These are phyloP conservation scores for Diadumene lineata DNA, from an alignment of 92 coral and sea anemone species.

Conservation along the genomic window DNA sequence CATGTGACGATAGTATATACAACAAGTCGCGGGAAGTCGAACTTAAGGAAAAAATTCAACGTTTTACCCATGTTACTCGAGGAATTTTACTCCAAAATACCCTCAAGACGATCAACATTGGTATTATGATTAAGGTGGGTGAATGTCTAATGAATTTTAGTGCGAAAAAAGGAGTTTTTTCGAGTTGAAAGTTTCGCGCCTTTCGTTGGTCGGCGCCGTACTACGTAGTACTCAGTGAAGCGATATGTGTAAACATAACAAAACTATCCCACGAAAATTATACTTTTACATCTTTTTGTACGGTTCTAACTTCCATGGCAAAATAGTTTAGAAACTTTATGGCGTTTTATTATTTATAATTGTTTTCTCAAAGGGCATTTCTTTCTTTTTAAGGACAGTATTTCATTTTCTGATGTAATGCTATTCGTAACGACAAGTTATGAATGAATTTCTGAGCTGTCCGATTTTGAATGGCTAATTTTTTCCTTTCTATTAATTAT, in stretches of 20 bases:
- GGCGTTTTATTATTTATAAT: not conserved
- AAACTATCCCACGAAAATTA: slow-evolving; percentile 3
- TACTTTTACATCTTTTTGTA: slow-evolving; percentile 7
- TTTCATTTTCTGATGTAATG: not conserved
- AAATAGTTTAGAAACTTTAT: not conserved
- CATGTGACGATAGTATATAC: slow-evolving; percentile 6
- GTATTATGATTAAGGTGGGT: slow-evolving; percentile 28
- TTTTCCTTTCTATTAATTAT: not conserved
- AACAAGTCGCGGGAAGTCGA: not conserved
- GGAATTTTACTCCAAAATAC: not conserved
- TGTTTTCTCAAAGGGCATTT: slow-evolving; percentile 3
- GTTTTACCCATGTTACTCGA: slow-evolving; percentile 8
- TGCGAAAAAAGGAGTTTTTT: slow-evolving; percentile 3
- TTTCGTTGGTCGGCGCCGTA: not conserved
- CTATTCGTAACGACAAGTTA: not conserved
- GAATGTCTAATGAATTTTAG: not conserved
- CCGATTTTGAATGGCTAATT: not conserved
- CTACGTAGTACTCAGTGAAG: slow-evolving; percentile 18
- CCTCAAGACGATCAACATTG: not conserved
- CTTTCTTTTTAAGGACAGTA: not conserved
- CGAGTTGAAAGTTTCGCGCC: slow-evolving; percentile 26
- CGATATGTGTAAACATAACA: slow-evolving; percentile 24
- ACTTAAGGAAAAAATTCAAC: not conserved
- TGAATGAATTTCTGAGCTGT: slow-evolving; percentile 33
- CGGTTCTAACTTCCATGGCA: not conserved